Conservation (phyloP, 2,797 vertebrate species). For the Parambassis ranga region DNA sequence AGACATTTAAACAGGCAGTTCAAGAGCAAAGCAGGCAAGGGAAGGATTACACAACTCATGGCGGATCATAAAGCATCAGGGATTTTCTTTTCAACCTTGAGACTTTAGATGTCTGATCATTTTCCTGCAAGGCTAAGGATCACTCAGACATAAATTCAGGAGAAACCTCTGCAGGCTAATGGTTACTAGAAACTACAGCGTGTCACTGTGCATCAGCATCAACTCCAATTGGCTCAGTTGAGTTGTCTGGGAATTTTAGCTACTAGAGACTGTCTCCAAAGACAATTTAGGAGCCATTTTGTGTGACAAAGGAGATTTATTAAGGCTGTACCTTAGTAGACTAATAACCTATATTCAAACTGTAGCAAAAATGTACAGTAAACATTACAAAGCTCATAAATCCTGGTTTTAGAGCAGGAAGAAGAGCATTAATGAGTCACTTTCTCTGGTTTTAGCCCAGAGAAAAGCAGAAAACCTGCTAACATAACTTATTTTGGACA, state of each 20-base stretch:
- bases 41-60: constrained; percentile 29
- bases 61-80: constrained; percentile 25
- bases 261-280: not conserved
- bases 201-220: constrained; percentile 27
- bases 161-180: constrained; percentile 25
- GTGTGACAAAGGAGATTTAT: not conserved
- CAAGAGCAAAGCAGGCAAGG: constrained; percentile 14
- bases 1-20: constrained; percentile 10
- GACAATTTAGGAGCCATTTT: not conserved
- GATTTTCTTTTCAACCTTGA: constrained; percentile 49
- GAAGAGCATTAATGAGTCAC: not conserved
- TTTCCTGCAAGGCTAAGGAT: constrained; percentile 36
- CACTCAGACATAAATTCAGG: constrained; percentile 23
- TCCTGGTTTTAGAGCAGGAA: not conserved
- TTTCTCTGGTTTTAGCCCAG: not conserved
- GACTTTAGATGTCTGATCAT: constrained; percentile 36
- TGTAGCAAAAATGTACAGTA: not conserved
- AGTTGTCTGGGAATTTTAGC: not conserved
- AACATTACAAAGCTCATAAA: not conserved
- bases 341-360: not conserved
- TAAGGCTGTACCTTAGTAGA: not conserved
- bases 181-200: constrained; percentile 9
- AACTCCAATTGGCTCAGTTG: not conserved
- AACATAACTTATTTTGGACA: too few species aligned
- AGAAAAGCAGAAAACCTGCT: too few species aligned